Percentiles rank a stretch among this genome's conserved stretches.
Conservation (phyloP, 1,140 invertebrate genomes). For the Geopemphigus sp. region DNA sequence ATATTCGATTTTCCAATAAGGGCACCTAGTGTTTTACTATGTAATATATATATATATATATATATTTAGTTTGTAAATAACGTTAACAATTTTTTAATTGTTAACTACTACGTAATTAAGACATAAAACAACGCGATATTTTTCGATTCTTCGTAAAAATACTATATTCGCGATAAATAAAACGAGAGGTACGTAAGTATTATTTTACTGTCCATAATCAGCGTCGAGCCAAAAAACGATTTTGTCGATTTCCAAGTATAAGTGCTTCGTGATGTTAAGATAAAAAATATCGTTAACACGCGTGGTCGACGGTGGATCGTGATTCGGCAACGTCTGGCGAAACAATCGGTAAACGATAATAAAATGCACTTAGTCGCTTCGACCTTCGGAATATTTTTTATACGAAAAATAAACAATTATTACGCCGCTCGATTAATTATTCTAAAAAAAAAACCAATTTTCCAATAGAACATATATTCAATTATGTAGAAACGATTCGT, state of each 20-base stretch:
- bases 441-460: slow-evolving; percentile 36
- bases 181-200: too few species aligned
- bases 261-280: not conserved
- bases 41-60: too few species aligned
- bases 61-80: too few species aligned
- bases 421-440: not conserved
- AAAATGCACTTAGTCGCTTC: not conserved
- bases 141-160: too few species aligned
- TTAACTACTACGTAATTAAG: too few species aligned
- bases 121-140: too few species aligned
- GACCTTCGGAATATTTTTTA: slow-evolving; percentile 5
- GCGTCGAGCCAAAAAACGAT: too few species aligned
- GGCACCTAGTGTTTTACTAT: too few species aligned
- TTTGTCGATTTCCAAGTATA: not conserved
- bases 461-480: not conserved
- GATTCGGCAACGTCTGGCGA: slow-evolving; percentile 3
- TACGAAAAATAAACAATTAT: not conserved
- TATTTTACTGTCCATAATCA: too few species aligned
- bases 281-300: slow-evolving; percentile 9
- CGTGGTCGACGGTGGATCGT: not conserved
- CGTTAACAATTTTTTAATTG: too few species aligned
- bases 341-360: not conserved
- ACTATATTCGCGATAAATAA: too few species aligned
- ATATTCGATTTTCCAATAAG: too few species aligned
- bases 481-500: not conserved